Evolutionary conservation across 2,113 vertebrate genomes (phyloP), one percentile per base, ranked within the genome.

Genomic region (Patagioenas fasciata): DNA sequence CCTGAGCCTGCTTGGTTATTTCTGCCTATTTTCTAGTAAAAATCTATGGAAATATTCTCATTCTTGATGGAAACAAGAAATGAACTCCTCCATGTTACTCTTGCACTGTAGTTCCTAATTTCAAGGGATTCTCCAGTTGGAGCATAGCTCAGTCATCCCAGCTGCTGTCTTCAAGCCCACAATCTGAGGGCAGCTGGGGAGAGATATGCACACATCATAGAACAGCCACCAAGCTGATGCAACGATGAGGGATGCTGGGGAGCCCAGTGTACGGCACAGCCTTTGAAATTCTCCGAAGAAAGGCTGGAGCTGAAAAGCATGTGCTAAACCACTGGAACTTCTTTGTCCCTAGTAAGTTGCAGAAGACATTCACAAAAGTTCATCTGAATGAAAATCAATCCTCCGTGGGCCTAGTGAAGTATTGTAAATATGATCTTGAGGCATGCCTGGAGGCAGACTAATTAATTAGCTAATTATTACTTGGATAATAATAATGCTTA

Each of bases 391-490:
- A 74, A 92, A 91, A 70, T 13, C 36, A 86, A 31, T 60, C 38
- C 72, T 80, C 94, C 53, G 54, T 70, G 61, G 73, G 48, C 47
- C 56, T 56, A 53, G 53, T 32, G 79, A 86, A 28, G 60, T 60
- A 74, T 78, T 91, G 73, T 85, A 94, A 80, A 79, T 87, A 89
- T 17, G 47, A 96, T 78, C 91, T 92, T 75, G 94, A 91, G 58
- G 57, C 80, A 79, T 62, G 40, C 62, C 70, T 88, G 69, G 57
- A 89, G 69, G 62, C 32, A 79, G 70, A 44, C 26, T 92, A 91
- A 95, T 95, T 96, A 96, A 91, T 91, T 82, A 89, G 74, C 38
- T 92, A 89, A 84, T 93, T 95, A 92, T 89, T 73, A 60, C 69
- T 95, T 70, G 50, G 73, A 80, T 80, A 53, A 58, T 0, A 70